Base-by-base conservation (phyloP, 2,113 vertebrate genomes). In the Cavia porcellus region DNA sequence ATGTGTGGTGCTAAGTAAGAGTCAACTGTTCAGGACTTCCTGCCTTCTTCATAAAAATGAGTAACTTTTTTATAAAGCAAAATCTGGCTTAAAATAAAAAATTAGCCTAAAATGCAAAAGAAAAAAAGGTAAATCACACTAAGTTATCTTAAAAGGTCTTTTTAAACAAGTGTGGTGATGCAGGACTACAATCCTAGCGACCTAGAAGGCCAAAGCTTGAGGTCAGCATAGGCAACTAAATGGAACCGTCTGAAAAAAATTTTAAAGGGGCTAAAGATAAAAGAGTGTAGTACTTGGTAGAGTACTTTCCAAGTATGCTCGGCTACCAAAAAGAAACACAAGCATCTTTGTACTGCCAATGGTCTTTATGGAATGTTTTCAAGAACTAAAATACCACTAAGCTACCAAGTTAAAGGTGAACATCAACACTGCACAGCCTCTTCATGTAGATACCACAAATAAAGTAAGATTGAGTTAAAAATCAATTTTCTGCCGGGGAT, bases 1-100 rank as follows among this genome's bases (percentile, higher is more conserved):
- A 64, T 22, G 25, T 52, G 8, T 30, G 89, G 42, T 42, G 38
- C 82, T 62, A 2, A 85, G 3, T 83, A 83, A 47, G 30, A 89
- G n/a, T 82, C 32, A 88, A 92, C 13, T 3, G 30, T n/a, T 94
- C 2, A 19, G 45, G 28, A 91, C 47, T 89, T 72, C 42, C 17
- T 90, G n/a, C 38, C 35, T 75, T 61, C n/a, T 75, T 88, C 38
- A 82, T 81, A 89, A 93, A 94, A 96, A 57, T 35, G 35, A 95
- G 7, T 68, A 93, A 91, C 42, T 77, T 82, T 86, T 45, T 25
- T 82, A 0, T 87, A 97, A 90, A 87, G 52, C 59, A 92, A 89
- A 90, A 90, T 70, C 9, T 57, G 62, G 45, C 66, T 82, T 87
- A 62, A 92, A 94, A 77, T 50, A 45, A 64, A 86, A 91, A 79